Percentiles rank a stretch among this genome's conserved stretches.
These are phyloP conservation scores for Sarcophaga rosellei DNA, from an alignment of 2,888 invertebrate genomes.

Conservation along the genomic window DNA sequence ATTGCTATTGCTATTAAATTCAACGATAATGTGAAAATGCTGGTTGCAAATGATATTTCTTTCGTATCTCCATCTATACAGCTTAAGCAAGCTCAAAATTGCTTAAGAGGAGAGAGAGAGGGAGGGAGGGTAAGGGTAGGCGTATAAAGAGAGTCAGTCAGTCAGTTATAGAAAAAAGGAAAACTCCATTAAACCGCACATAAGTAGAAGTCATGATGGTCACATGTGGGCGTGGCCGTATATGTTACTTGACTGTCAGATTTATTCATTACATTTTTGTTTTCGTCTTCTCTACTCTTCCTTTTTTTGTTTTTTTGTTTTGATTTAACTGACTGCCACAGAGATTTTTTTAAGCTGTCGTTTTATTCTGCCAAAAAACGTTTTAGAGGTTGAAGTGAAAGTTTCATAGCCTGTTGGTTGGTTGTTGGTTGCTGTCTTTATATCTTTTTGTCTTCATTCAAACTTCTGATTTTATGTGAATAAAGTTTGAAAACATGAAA, in stretches of 20 bases:
- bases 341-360: conserved; percentile 57
- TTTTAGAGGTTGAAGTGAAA: conserved; percentile 58
- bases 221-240: conserved; percentile 63
- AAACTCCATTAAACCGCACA: conserved; percentile 51
- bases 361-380: conserved; percentile 47
- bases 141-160: neutral
- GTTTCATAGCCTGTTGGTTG: conserved; percentile 18
- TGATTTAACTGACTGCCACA: neutral
- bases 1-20: neutral
- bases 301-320: neutral
- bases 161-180: conserved; percentile 8
- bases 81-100: no score
- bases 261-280: neutral
- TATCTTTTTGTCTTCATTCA: neutral
- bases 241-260: conserved; percentile 24
- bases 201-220: conserved; percentile 56
- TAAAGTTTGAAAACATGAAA: no score
- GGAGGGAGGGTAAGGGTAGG: no score
- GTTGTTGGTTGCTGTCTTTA: neutral
- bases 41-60: conserved; percentile 12
- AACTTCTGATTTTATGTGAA: no score
- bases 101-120: no score
- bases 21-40: neutral
- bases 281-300: neutral
- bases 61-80: neutral